Base-by-base conservation (phyloP, 2,888 invertebrate species). In the Scaptomyza polygonia region DNA sequence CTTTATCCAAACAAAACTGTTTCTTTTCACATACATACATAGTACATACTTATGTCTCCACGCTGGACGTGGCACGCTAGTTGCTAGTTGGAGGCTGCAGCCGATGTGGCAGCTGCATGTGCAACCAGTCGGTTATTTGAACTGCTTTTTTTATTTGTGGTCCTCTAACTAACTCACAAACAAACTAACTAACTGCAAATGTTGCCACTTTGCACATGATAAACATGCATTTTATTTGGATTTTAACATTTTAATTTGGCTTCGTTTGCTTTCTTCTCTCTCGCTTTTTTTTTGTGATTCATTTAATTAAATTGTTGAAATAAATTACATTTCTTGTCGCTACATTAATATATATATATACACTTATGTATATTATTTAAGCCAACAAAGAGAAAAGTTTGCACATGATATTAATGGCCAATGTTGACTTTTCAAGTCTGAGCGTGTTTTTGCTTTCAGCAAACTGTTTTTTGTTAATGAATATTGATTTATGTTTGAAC, bases 11-110 rank as follows among this genome's bases (percentile, higher is more conserved):
- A 25, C 5, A 29, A 11, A 12, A 18, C 18, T 79, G 83, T 82
- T 82, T 79, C 58, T 67, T 56, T 71, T 79, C n/a, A n/a, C n/a
- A n/a, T 21, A 21, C 21, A 70, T 25, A 1, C 25, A 21, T n/a
- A 16, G 39, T 18, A 4, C 18, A 1, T 16, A 18, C 5, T 12
- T 30, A 18, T 47, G 48, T 81, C 67, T 65, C 70, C 79, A 84
- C 79, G 80, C 85, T 72, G 75, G 67, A 71, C 74, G 81, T 65
- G 72, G 77, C 78, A 66, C 66, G 77, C 39, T n/a, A 57, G 32
- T 30, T 18, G 47, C 18, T 48, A 0, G 14, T 48, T 53, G 45
- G 56, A 52, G 45, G 65, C 67, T 55, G 53, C 21, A 30, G 42
- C 40, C 47, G 39, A 9, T 21, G 61, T 54, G 34, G 53, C 57